Conservation (phyloP, 1,140 invertebrate species). For the Diprion similis region DNA sequence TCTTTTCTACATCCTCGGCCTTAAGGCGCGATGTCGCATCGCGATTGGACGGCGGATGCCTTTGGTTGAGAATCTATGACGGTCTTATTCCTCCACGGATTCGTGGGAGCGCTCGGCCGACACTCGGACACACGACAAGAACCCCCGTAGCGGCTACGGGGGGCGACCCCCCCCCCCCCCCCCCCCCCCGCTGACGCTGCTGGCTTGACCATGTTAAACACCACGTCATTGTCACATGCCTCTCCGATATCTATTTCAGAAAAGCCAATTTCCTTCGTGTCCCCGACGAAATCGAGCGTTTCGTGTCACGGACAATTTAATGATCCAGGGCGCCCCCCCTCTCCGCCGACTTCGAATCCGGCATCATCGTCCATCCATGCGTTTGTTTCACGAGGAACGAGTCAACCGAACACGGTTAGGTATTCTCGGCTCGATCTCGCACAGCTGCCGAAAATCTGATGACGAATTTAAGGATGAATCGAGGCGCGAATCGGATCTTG, state of each 20-base stretch:
- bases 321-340: neutral
- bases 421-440: too few species aligned
- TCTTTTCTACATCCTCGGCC: too few species aligned
- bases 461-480: too few species aligned
- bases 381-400: too few species aligned
- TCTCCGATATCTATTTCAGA: neutral
- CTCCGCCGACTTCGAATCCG: neutral
- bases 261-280: neutral
- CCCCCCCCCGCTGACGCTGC: neutral
- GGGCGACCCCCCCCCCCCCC: neutral
- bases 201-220: constrained; percentile 4
- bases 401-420: too few species aligned
- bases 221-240: constrained; percentile 6
- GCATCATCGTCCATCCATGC: neutral
- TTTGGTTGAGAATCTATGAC: constrained; percentile 4
- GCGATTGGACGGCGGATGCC: neutral
- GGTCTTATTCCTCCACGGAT: neutral
- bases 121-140: neutral
- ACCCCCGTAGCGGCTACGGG: neutral
- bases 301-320: constrained; percentile 7
- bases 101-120: neutral
- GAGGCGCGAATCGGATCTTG: too few species aligned
- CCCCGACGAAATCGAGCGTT: neutral
- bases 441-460: too few species aligned
- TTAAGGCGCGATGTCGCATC: neutral